phyloP scores from a whole-genome alignment of 2,797 vertebrate genomes.

The Notoglanidium macrostoma region DNA sequence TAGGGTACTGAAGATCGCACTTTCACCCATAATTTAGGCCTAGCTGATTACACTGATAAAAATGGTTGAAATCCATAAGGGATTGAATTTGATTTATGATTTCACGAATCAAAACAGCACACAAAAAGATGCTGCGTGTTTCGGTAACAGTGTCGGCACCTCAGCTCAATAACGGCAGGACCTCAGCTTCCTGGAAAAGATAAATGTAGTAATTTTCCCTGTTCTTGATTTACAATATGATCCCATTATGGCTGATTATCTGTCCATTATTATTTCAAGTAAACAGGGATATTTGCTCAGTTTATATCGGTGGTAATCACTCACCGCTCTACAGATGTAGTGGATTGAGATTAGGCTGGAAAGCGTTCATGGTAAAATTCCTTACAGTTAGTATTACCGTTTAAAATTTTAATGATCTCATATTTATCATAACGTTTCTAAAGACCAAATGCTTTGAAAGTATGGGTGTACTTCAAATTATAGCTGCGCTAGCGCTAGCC shows the following conservation, averaged over 20 bases:
- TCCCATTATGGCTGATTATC: neutral
- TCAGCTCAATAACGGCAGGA: neutral
- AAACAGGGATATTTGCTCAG: neutral
- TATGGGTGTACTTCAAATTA: no score
- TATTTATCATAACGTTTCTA: no score
- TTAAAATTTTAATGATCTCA: no score
- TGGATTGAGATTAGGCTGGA: neutral
- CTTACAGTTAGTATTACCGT: no score
- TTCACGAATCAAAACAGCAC: neutral
- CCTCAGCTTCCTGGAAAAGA: neutral
- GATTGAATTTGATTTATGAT: neutral
- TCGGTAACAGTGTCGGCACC: neutral
- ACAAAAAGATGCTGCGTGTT: neutral
- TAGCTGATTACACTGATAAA: neutral
- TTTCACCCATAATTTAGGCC: neutral
- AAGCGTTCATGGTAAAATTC: neutral
- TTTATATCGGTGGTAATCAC: neutral
- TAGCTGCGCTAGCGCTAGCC: no score
- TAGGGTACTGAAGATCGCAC: neutral
- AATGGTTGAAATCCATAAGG: neutral
- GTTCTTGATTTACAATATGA: neutral
- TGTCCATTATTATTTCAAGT: conserved; percentile 4
- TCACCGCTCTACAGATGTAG: neutral
- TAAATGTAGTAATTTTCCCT: neutral
- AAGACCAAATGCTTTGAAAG: no score